A percentile compares a stretch with the other conserved stretches of the same genome.
phyloP scores from a whole-genome alignment of 2,797 vertebrate genomes.

The Eremophila alpestris region DNA sequence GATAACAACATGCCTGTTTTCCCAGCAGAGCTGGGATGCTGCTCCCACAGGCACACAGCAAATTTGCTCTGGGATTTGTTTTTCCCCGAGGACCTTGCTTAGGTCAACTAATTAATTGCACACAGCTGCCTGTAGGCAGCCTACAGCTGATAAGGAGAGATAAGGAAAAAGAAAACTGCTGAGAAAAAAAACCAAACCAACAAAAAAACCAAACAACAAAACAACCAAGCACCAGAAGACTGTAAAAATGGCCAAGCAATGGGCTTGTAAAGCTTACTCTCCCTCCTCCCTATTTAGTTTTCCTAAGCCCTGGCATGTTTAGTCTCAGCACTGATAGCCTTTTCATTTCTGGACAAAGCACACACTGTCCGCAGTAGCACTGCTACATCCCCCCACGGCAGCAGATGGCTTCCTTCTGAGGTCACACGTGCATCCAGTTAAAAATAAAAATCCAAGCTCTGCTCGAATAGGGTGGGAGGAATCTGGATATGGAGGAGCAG shows the following conservation, averaged over 20 bases:
- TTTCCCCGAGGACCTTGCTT: background rate
- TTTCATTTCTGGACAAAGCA: constrained; percentile 54
- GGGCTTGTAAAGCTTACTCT: background rate
- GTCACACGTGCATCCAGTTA: background rate
- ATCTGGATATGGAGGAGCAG: background rate
- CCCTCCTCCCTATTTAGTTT: background rate
- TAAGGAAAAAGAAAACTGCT: background rate
- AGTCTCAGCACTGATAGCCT: constrained; percentile 58
- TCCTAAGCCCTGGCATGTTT: constrained; percentile 26
- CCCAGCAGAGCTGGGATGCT: background rate
- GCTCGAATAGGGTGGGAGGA: background rate
- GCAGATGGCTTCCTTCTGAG: background rate
- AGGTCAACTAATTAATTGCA: constrained; percentile 17
- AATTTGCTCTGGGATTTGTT: background rate
- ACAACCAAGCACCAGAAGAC: background rate
- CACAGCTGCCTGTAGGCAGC: background rate
- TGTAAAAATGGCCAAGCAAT: background rate
- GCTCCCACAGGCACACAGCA: background rate
- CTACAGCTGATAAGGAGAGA: background rate
- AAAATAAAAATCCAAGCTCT: constrained; percentile 35
- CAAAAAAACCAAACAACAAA: background rate
- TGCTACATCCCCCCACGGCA: background rate
- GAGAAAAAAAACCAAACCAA: background rate
- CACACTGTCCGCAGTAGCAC: background rate
- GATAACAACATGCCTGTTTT: background rate